Conservation (phyloP, 2,888 invertebrate genomes). For the Pyrochroa serraticornis region DNA sequence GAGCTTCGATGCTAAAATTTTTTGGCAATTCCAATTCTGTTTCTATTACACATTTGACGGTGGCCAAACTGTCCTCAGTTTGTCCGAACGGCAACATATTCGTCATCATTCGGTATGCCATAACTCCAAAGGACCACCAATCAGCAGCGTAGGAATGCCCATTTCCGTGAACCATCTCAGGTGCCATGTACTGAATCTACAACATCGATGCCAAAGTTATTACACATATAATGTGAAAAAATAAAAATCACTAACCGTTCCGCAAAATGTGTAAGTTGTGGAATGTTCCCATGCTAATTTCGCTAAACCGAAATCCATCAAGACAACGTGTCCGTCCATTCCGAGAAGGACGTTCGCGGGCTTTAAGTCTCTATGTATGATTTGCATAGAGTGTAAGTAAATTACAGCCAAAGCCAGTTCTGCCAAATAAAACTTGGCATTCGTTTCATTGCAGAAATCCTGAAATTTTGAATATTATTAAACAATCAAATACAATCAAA, state of each 20-base stretch:
- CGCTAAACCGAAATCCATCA: constrained; percentile 98
- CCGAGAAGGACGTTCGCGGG: constrained; percentile 98
- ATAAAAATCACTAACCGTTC: constrained; percentile 80
- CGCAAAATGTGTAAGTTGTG: constrained; percentile 97
- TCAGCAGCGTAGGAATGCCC: constrained; percentile 99
- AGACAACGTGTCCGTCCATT: constrained; percentile 96
- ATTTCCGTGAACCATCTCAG: constrained; percentile 96
- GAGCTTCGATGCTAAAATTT: constrained; percentile 94
- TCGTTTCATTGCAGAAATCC: constrained; percentile 99
- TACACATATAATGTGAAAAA: not conserved
- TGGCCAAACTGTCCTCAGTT: constrained; percentile 91
- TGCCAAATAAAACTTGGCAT: constrained; percentile 99
- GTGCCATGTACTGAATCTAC: constrained; percentile 85
- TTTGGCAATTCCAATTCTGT: constrained; percentile 99
- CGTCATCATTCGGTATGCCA: constrained; percentile 99
- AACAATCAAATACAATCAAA: not conserved
- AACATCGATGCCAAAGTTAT: constrained; percentile 16
- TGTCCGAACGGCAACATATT: constrained; percentile 98
- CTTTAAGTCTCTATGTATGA: constrained; percentile 98
- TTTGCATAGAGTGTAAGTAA: constrained; percentile 95
- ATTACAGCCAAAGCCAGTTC: constrained; percentile 96
- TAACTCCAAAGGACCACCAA: constrained; percentile 99
- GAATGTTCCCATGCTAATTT: constrained; percentile 94
- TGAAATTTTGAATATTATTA: constrained; percentile 58
- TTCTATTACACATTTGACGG: constrained; percentile 98